Conservation (phyloP, 2,888 invertebrate genomes). For the Apotomis capreana region DNA sequence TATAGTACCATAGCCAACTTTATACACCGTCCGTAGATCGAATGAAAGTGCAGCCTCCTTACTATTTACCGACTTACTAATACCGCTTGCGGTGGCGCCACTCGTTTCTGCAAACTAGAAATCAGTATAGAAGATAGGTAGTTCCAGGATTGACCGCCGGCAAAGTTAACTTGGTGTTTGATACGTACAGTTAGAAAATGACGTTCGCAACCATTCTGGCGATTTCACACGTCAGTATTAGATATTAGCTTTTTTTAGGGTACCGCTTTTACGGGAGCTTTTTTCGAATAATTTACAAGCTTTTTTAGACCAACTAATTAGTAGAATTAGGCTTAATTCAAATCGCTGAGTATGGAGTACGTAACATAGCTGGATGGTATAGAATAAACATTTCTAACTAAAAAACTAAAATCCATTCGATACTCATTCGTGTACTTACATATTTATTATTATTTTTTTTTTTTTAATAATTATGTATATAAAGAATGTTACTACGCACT, state of each 20-base stretch:
- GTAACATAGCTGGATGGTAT: background rate
- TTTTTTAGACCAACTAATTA: background rate
- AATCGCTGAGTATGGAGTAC: background rate
- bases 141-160: conserved; percentile 2
- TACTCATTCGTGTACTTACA: too few species aligned
- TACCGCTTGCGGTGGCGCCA: conserved; percentile 18
- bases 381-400: too few species aligned
- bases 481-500: too few species aligned
- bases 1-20: conserved; percentile 29
- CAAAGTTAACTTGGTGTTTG: conserved; percentile 44
- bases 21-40: conserved; percentile 28
- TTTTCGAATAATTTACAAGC: background rate
- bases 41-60: conserved; percentile 40
- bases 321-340: background rate
- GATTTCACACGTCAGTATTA: conserved; percentile 76
- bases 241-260: conserved; percentile 56
- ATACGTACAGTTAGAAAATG: conserved; percentile 72
- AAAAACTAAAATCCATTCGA: too few species aligned
- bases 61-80: conserved; percentile 11
- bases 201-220: conserved; percentile 58
- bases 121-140: background rate
- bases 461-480: too few species aligned
- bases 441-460: too few species aligned
- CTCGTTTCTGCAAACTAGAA: background rate
- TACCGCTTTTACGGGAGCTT: conserved; percentile 29